These are phyloP conservation scores for Aspiorhynchus laticeps DNA, from an alignment of 2,113 vertebrate species.

Conservation along the genomic window DNA sequence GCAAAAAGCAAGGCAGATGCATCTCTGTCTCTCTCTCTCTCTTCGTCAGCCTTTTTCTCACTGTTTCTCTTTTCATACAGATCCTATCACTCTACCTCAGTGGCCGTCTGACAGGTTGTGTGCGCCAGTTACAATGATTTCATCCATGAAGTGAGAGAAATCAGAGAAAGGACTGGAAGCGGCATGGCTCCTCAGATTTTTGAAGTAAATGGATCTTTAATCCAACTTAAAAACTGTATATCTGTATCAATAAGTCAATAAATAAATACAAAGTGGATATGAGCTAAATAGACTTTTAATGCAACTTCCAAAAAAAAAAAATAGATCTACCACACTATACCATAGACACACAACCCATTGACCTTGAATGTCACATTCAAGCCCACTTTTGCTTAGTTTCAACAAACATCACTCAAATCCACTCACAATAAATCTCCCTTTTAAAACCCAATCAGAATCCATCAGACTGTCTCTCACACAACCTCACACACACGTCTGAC, in stretches of 20 bases:
- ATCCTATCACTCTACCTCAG: background rate
- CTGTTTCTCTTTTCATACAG: background rate
- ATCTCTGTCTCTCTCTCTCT: background rate
- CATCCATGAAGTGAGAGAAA: background rate
- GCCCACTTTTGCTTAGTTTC: background rate
- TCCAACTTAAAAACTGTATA: background rate
- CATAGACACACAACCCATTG: background rate
- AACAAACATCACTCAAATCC: background rate
- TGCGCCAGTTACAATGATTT: background rate
- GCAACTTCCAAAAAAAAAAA: too few species aligned
- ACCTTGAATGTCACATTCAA: background rate
- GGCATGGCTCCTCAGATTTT: background rate
- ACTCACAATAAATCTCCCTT: background rate
- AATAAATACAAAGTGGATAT: too few species aligned
- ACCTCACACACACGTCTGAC: conserved; percentile 8
- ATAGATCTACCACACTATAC: background rate
- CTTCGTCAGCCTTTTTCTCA: background rate
- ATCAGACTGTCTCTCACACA: background rate
- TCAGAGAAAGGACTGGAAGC: background rate
- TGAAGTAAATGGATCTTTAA: background rate
- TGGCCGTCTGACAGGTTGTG: background rate
- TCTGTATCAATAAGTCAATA: too few species aligned
- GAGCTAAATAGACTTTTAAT: background rate
- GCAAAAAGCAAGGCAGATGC: background rate
- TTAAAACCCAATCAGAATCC: background rate